Conservation (phyloP, 2,797 vertebrate genomes). For the Argentina silus region DNA sequence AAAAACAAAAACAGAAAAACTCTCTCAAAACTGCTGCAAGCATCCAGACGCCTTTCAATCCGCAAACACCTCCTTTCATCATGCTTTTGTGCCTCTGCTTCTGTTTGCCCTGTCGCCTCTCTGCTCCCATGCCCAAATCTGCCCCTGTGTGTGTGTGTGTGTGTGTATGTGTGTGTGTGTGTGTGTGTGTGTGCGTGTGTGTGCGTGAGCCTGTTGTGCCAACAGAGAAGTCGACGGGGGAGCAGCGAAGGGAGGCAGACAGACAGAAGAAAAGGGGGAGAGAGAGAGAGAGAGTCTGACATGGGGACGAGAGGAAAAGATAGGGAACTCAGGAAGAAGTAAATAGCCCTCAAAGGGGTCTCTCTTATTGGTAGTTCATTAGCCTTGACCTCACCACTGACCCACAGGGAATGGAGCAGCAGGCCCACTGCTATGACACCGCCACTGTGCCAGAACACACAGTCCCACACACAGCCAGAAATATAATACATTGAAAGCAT, state of each 20-base stretch:
- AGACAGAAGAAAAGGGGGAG: conserved; percentile 9
- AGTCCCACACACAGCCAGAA: conserved; percentile 22
- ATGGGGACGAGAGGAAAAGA: not conserved
- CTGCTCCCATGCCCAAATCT: not conserved
- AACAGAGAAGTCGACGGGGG: conserved; percentile 52
- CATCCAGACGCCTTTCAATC: too few species aligned
- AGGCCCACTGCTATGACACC: conserved; percentile 60
- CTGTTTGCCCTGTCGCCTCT: not conserved
- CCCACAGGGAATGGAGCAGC: conserved; percentile 54
- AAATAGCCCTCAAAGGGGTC: conserved; percentile 48
- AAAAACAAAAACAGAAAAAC: conserved; percentile 2
- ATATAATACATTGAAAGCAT: not conserved
- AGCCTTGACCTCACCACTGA: conserved; percentile 57
- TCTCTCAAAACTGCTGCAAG: too few species aligned
- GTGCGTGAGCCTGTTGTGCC: conserved; percentile 52
- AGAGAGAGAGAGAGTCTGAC: not conserved
- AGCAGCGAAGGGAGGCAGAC: not conserved
- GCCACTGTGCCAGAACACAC: conserved; percentile 10
- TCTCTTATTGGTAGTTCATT: conserved; percentile 64
- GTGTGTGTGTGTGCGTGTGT: not conserved
- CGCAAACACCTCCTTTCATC: not conserved
- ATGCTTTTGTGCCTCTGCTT: not conserved
- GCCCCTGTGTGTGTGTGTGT: not conserved
- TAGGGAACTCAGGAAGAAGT: conserved; percentile 65
- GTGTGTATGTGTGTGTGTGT: not conserved